phyloP scores from a whole-genome alignment of 2,888 invertebrate species.

The Caenorhabditis wallacei region DNA sequence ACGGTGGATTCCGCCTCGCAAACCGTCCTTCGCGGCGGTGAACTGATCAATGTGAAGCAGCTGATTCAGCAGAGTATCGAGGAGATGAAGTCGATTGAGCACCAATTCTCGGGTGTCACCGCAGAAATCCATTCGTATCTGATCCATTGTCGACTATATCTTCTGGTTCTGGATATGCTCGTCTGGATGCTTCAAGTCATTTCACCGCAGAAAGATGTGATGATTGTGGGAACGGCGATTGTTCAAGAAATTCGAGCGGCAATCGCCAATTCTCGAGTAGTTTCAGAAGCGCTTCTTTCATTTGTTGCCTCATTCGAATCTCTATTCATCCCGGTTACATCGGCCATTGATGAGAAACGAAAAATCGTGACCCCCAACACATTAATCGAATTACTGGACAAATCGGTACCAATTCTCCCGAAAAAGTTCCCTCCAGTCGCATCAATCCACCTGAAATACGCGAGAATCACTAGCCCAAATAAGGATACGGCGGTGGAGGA shows the following conservation, averaged over 20 bases:
- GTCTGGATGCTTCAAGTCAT: constrained; percentile 38
- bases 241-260: neutral
- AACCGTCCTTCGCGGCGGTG: constrained; percentile 63
- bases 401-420: constrained; percentile 57
- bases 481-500: constrained; percentile 73
- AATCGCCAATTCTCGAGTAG: neutral
- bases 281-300: neutral
- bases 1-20: constrained; percentile 54
- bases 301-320: neutral
- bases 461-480: constrained; percentile 72
- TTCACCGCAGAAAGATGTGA: constrained; percentile 28
- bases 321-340: neutral
- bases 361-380: constrained; percentile 58
- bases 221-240: neutral
- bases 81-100: constrained; percentile 51
- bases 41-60: constrained; percentile 41
- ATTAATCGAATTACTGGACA: constrained; percentile 28
- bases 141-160: constrained; percentile 45
- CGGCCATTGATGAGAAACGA: constrained; percentile 35
- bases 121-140: constrained; percentile 36
- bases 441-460: constrained; percentile 69
- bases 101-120: constrained; percentile 55
- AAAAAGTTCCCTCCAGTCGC: constrained; percentile 53
- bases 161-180: constrained; percentile 47
- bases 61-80: constrained; percentile 21